Evolutionary conservation across 2,888 invertebrate genomes (phyloP), one percentile per base, ranked within the genome.

Genomic region (Conops quadrifasciatus): DNA sequence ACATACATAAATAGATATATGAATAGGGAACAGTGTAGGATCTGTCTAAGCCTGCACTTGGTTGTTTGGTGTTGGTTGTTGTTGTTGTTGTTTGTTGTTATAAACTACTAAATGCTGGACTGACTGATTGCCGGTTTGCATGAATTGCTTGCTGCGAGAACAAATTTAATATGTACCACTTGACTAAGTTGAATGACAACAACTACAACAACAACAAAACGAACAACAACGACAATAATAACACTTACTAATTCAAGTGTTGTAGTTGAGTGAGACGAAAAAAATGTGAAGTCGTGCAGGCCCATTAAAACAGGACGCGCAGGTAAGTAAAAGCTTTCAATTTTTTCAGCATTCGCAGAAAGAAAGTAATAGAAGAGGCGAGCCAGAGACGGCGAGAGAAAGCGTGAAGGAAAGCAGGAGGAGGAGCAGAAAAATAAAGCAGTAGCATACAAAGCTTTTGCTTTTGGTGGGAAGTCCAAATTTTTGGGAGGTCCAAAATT

Each of bases 41-140:
- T 3, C 53, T 21, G 21, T 53, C 21, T 58, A 11, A 58, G 58
- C 21, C 21, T 53, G 53, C 21, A 19, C 26, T 4, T 24, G 26
- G 15, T 15, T 15, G 24, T 26, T 16, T 26, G 15, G 15, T 19
- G 21, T 21, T 21, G 2, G 21, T 19, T 21, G 9, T 19, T 24
- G 9, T 9, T 24, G 24, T 36, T 36, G 36, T 36, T 36, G n/a
- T 24, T 63, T 21, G 26, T 47, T 63, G 16, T 26, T 24, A n/a
- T 26, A 59, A 59, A 59, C 59, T 59, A 30, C 24, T 53, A 66
- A 43, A 56, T 53, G 21, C 56, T 66, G 26, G 49, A 15, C 60
- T 68, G 68, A 59, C 60, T 68, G 68, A 68, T 68, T 68, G 68
- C 30, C 28, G 59, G 68, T 68, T 68, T 68, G 68, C 36, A 59